phyloP scores from a whole-genome alignment of 64 coral and sea anemone genomes.

The Anthopleura sola region DNA sequence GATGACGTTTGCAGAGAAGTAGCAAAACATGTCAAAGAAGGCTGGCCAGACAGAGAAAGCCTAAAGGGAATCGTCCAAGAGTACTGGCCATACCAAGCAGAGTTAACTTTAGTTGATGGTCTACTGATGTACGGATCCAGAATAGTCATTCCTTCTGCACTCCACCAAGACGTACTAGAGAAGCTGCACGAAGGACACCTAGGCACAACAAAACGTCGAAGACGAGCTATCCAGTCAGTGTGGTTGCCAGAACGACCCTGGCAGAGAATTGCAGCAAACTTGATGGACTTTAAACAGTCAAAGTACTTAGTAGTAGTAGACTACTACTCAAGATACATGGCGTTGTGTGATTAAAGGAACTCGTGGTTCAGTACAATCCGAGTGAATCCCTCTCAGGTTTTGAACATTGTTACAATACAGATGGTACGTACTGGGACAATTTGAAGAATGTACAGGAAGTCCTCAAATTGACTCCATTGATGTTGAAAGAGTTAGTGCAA shows the following conservation, averaged over 20 bases:
- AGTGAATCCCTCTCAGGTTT: too few species aligned
- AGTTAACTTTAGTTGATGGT: constrained; percentile 28
- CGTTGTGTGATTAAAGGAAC: too few species aligned
- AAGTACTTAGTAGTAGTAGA: constrained; percentile 42
- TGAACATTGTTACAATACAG: too few species aligned
- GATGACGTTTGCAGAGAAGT: constrained; percentile 51
- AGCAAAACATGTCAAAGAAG: neutral
- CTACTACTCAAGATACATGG: constrained; percentile 40
- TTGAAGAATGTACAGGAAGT: neutral
- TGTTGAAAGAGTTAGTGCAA: constrained; percentile 22
- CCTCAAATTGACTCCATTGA: constrained; percentile 36
- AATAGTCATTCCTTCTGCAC: constrained; percentile 9
- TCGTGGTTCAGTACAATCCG: too few species aligned
- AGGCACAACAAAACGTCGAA: constrained; percentile 33
- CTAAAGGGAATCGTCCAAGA: constrained; percentile 22
- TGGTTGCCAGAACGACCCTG: constrained; percentile 29
- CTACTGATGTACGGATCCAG: constrained; percentile 33
- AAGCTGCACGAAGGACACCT: constrained; percentile 46
- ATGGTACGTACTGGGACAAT: constrained; percentile 53
- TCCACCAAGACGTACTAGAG: constrained; percentile 6
- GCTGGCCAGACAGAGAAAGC: constrained; percentile 38
- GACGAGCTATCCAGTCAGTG: constrained; percentile 7
- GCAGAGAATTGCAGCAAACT: constrained; percentile 27
- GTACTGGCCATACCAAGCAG: constrained; percentile 32
- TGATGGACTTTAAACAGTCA: constrained; percentile 18